Conservation (phyloP, 2,797 vertebrate species). For the Vespertilio murinus region DNA sequence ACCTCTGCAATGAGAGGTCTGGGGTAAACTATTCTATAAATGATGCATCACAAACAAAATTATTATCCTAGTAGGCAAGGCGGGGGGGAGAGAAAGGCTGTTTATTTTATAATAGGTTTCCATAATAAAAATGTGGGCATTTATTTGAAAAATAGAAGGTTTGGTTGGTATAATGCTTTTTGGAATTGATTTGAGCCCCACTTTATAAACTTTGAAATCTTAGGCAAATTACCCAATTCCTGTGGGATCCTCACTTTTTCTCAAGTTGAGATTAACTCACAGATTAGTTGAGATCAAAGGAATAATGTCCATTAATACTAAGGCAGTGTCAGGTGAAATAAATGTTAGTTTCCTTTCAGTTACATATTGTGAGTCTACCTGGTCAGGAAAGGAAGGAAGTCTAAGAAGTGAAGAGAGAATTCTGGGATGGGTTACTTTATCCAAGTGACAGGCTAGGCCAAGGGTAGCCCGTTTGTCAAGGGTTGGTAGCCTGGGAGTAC, state of each 20-base stretch:
- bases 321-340: neutral
- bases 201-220: conserved; percentile 16
- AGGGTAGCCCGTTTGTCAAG: neutral
- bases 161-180: neutral
- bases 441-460: neutral
- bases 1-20: neutral
- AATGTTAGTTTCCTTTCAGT: conserved; percentile 2
- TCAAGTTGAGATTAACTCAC: neutral
- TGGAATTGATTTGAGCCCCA: neutral
- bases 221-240: neutral
- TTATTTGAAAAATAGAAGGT: conserved; percentile 10
- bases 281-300: conserved; percentile 6
- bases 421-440: neutral
- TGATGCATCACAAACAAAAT: neutral
- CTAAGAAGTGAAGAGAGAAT: neutral
- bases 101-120: conserved; percentile 18
- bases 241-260: conserved; percentile 2
- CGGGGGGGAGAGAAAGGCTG: neutral
- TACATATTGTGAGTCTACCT: neutral
- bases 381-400: neutral
- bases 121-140: neutral
- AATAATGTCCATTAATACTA: neutral
- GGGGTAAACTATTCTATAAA: neutral
- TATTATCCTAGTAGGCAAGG: neutral
- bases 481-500: neutral